These are phyloP conservation scores for Helicoverpa zea DNA, from an alignment of 1,140 invertebrate species.

Conservation along the genomic window DNA sequence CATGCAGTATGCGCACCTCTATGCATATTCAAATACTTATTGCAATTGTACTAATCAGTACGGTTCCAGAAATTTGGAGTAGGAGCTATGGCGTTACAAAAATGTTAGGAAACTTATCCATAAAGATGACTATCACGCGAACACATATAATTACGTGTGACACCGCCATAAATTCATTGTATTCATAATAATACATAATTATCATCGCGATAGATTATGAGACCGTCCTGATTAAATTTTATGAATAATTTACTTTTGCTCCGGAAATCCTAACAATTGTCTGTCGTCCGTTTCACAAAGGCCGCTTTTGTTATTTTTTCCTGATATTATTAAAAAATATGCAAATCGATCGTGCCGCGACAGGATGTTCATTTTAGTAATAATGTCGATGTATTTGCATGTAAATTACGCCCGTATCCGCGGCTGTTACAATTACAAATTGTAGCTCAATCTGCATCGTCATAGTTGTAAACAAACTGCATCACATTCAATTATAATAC, in stretches of 20 bases:
- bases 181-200: slow-evolving; percentile 69
- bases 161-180: slow-evolving; percentile 46
- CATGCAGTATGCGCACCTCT: background rate
- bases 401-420: slow-evolving; percentile 81
- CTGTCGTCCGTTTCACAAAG: slow-evolving; percentile 72
- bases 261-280: slow-evolving; percentile 82
- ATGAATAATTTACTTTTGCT: slow-evolving; percentile 79
- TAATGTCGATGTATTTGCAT: slow-evolving; percentile 83
- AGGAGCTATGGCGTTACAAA: background rate
- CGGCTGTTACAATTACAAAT: slow-evolving; percentile 80
- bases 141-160: slow-evolving; percentile 24
- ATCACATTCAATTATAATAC: slow-evolving; percentile 34
- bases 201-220: slow-evolving; percentile 75
- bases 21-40: background rate
- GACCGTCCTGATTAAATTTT: slow-evolving; percentile 79
- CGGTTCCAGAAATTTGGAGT: background rate
- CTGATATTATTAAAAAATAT: slow-evolving; percentile 85
- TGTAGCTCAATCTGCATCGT: slow-evolving; percentile 71
- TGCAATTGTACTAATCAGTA: slow-evolving; percentile 1
- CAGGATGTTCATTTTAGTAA: slow-evolving; percentile 85
- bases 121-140: slow-evolving; percentile 35
- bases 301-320: slow-evolving; percentile 80
- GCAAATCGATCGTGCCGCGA: slow-evolving; percentile 82
- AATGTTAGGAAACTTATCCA: slow-evolving; percentile 9
- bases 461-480: slow-evolving; percentile 74